Base-by-base conservation (phyloP, 2,113 vertebrate species). In the Pollimyrus isidori region DNA sequence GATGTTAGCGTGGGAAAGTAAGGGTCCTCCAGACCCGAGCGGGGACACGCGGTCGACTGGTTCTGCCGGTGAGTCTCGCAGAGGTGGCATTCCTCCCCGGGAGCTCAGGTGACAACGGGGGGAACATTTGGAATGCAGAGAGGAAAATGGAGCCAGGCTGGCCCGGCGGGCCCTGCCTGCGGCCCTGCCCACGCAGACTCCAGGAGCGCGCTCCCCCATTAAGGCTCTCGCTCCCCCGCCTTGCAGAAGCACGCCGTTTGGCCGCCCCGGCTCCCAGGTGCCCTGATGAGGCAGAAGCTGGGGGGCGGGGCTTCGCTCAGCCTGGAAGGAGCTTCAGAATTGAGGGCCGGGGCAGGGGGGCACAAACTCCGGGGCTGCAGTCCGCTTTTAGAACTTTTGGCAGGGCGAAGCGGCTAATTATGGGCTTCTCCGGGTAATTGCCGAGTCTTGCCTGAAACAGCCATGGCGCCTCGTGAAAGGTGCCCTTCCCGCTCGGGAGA, bases 41-140 rank as follows among this genome's bases (percentile, higher is more conserved):
- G 2, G n/a, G 39, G 80, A 21, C 13, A 39, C 11, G 80, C 56
- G 56, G 82, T 42, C 76, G 10, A 89, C 76, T 52, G 80, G 80
- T 89, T 62, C 76, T 21, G 80, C 88, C 21, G 80, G 88, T 46
- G 52, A 62, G 48, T 23, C 80, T 39, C 13, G 42, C 53, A 23
- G 52, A 21, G 65, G 4, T 4, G 19, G 6, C 80, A 85, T 84
- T 89, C 88, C 88, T 30, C 23, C 48, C 39, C 11, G 52, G 35
- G 52, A 58, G 50, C 80, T 89, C 80, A 42, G 80, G 30, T 89
- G 76, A 93, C 93, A 91, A 93, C 93, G 90, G 1, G 86, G 92
- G 93, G 93, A 86, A 94, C 94, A 94, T 94, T 95, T 92, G 90
- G 45, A 90, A 90, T 90, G 94, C 93, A 93, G 93, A 94, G 92